These are phyloP conservation scores for Heterodera carotae DNA, from an alignment of 1,140 invertebrate species.

Conservation along the genomic window DNA sequence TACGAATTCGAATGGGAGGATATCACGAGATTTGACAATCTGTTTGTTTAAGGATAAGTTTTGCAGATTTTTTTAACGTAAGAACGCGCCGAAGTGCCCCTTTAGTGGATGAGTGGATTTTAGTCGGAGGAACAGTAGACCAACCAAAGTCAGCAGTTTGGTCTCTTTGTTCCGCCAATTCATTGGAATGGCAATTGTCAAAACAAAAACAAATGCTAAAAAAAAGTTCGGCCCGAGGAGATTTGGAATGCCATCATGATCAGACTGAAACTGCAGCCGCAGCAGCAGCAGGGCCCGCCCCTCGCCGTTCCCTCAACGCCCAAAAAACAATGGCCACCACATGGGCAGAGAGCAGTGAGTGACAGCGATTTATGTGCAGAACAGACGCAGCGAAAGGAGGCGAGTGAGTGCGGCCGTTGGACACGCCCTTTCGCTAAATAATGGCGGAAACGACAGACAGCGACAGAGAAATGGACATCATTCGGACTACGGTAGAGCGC, in stretches of 20 bases:
- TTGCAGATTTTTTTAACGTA: too few species aligned
- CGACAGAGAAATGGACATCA: not conserved
- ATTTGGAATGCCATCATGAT: not conserved
- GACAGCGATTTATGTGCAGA: not conserved
- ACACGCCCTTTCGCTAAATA: not conserved
- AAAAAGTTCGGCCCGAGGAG: not conserved
- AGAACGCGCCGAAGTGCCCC: too few species aligned
- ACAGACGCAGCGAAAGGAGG: not conserved
- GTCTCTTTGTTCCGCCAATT: too few species aligned
- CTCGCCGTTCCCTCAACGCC: not conserved
- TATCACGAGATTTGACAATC: too few species aligned
- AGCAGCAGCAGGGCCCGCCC: not conserved
- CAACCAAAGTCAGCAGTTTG: too few species aligned
- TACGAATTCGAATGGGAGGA: too few species aligned
- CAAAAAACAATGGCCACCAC: constrained; percentile 5
- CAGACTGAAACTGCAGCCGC: constrained; percentile 1
- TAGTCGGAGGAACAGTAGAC: too few species aligned
- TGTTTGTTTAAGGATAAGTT: too few species aligned
- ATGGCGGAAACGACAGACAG: not conserved
- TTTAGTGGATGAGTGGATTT: too few species aligned
- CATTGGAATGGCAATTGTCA: not conserved
- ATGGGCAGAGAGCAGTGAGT: not conserved
- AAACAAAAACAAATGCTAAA: not conserved
- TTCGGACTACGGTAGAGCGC: not conserved
- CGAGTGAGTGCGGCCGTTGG: not conserved